Conservation (phyloP, 1,140 invertebrate species). For the Bombus confusus region DNA sequence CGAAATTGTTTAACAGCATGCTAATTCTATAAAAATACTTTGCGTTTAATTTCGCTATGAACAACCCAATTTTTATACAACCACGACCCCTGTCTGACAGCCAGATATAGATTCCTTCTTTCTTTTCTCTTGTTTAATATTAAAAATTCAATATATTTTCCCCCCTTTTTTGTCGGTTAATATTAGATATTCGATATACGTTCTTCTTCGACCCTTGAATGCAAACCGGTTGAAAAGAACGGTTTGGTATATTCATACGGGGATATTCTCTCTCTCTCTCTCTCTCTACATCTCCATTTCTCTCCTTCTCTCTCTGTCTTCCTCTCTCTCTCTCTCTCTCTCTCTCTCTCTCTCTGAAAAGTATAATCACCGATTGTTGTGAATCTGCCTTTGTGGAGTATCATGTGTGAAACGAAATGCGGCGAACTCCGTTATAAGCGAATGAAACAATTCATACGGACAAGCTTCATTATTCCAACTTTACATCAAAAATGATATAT, state of each 20-base stretch:
- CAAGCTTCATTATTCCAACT: background rate
- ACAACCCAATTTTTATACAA: background rate
- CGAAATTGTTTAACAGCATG: background rate
- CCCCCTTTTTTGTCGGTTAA: background rate
- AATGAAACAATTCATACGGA: background rate
- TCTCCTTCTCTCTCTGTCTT: no score
- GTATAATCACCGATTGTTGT: background rate
- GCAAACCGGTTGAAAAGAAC: background rate
- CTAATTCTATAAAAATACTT: background rate
- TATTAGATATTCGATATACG: background rate
- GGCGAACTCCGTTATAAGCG: background rate
- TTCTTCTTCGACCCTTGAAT: background rate
- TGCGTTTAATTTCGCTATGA: background rate
- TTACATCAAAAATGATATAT: background rate
- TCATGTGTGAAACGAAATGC: background rate
- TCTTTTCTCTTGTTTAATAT: background rate
- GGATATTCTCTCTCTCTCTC: background rate
- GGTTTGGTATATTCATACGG: background rate
- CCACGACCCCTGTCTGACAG: background rate
- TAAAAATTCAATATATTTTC: background rate
- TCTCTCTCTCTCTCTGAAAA: background rate
- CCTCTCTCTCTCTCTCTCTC: no score
- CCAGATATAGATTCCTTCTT: background rate
- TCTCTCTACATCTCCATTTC: fast-evolving
- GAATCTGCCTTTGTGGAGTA: conserved; percentile 23